Conservation (phyloP, 2,113 vertebrate species). For the Misgurnus mizolepis region DNA sequence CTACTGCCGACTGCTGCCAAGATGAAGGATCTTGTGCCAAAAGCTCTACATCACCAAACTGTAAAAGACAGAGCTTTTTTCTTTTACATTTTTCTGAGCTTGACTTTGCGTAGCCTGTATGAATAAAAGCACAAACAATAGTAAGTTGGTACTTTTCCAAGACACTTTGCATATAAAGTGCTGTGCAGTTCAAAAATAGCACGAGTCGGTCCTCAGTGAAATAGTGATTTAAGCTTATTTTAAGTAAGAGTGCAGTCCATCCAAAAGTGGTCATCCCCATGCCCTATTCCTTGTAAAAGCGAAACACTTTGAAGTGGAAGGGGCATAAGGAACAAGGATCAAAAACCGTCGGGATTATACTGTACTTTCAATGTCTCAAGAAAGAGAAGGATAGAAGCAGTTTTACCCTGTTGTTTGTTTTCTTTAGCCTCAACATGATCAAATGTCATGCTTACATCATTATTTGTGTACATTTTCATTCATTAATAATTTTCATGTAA, state of each 20-base stretch:
- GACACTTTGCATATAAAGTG: constrained; percentile 18
- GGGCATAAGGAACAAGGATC: neutral
- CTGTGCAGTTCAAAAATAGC: constrained; percentile 17
- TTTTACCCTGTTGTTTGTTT: neutral
- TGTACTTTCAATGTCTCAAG: neutral
- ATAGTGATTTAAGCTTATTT: neutral
- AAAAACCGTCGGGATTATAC: neutral
- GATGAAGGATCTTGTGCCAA: constrained; percentile 55
- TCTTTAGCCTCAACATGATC: neutral
- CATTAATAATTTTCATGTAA: neutral
- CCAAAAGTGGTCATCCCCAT: constrained; percentile 12
- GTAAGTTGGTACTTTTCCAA: constrained; percentile 5
- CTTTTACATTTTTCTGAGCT: constrained; percentile 14
- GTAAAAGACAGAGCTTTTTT: constrained; percentile 11
- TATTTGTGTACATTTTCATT: neutral
- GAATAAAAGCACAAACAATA: constrained; percentile 30
- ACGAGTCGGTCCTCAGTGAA: neutral
- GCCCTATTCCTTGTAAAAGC: neutral
- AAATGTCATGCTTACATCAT: neutral
- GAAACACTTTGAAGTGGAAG: neutral
- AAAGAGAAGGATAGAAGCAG: neutral
- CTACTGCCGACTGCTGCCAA: constrained; percentile 55
- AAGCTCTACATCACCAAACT: constrained; percentile 15
- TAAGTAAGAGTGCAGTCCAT: neutral
- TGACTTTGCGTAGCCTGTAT: constrained; percentile 13